Evolutionary conservation across 2,797 vertebrate species (phyloP).

Genomic region (Enteromius afrohamiltoni): DNA sequence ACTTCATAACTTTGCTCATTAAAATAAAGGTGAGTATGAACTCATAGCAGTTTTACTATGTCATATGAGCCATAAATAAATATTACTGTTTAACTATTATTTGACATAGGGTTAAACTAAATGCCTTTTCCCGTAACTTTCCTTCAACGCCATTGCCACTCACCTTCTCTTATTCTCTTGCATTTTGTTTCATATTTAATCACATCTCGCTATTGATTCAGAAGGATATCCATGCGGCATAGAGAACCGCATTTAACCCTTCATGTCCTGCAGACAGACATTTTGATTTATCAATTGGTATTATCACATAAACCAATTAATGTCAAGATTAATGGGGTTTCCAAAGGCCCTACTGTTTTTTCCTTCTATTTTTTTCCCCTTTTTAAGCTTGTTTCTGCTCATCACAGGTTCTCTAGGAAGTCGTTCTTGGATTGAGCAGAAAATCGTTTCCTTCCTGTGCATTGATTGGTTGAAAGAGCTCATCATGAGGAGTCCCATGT

Average conservation of each 20-base stretch:
- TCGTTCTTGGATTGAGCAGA: slow-evolving; percentile 15
- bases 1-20: background rate
- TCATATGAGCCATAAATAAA: background rate
- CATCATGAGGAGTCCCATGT: slow-evolving; percentile 45
- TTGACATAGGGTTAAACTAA: background rate
- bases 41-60: background rate
- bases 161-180: slow-evolving; percentile 36
- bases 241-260: slow-evolving; percentile 57
- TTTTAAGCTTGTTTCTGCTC: slow-evolving; percentile 36
- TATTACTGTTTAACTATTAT: background rate
- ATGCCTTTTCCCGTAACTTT: background rate
- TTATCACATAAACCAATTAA: slow-evolving; percentile 64
- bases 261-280: slow-evolving; percentile 46
- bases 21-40: background rate
- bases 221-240: slow-evolving; percentile 42
- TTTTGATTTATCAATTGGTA: slow-evolving; percentile 63
- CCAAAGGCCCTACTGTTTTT: slow-evolving; percentile 60
- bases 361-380: slow-evolving; percentile 43
- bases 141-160: slow-evolving; percentile 33
- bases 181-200: slow-evolving; percentile 56
- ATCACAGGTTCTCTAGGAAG: slow-evolving; percentile 48
- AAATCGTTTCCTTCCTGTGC: slow-evolving; percentile 27
- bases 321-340: slow-evolving; percentile 29
- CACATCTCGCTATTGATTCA: slow-evolving; percentile 59
- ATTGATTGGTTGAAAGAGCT: slow-evolving; percentile 37